These are phyloP conservation scores for Odocoileus hemionus DNA, from an alignment of 2,113 vertebrate genomes.

Conservation along the genomic window DNA sequence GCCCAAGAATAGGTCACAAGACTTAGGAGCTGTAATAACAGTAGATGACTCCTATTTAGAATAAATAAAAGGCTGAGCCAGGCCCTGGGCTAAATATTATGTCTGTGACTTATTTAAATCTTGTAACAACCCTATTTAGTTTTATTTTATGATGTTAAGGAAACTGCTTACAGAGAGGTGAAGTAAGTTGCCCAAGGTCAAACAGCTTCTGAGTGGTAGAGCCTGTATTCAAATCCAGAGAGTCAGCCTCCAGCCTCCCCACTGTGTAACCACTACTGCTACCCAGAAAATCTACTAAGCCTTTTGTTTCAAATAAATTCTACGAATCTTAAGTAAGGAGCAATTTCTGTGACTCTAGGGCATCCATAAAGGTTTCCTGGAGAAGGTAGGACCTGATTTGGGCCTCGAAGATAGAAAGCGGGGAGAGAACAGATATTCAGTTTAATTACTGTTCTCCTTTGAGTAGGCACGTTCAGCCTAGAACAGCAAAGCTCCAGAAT, in stretches of 20 bases:
- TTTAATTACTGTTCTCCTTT: background rate
- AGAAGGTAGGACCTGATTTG: background rate
- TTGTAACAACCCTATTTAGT: background rate
- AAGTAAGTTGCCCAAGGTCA: background rate
- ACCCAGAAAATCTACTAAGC: background rate
- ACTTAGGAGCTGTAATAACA: background rate
- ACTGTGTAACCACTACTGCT: background rate
- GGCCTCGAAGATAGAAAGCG: background rate
- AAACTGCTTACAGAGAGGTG: background rate
- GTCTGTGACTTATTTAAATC: slow-evolving; percentile 11
- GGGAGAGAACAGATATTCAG: background rate
- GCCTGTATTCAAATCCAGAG: background rate
- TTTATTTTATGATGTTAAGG: background rate
- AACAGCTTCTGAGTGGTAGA: background rate
- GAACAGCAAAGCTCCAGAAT: background rate
- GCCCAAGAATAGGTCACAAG: background rate
- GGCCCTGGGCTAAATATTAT: slow-evolving; percentile 11
- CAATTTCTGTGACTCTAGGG: background rate
- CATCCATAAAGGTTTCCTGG: background rate
- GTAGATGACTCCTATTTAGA: background rate
- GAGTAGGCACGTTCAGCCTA: background rate
- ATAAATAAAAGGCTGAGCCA: background rate
- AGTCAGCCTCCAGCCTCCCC: background rate
- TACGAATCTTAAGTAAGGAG: background rate
- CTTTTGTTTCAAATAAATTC: background rate